phyloP scores from a whole-genome alignment of 2,113 vertebrate species.

The Python bivittatus region DNA sequence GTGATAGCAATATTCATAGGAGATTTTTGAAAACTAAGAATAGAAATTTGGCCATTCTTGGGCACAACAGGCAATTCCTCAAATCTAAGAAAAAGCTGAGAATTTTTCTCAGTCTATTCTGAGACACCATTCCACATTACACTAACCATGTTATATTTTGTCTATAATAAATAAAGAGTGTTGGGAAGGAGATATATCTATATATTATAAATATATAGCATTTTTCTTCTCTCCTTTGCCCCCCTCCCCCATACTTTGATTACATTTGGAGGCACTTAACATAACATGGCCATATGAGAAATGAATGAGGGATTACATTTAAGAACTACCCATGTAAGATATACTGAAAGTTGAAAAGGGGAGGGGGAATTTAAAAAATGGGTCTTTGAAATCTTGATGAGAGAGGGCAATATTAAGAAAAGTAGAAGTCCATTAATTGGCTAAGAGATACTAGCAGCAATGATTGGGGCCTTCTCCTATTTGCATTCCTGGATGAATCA shows the following conservation, averaged over 20 bases:
- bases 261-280: not conserved
- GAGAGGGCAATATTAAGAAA: not conserved
- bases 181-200: not conserved
- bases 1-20: not conserved
- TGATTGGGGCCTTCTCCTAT: not conserved
- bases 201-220: not conserved
- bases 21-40: slow-evolving; percentile 4
- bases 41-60: slow-evolving; percentile 11
- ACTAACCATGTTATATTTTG: not conserved
- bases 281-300: not conserved
- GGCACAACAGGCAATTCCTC: not conserved
- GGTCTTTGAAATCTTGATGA: not conserved
- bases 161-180: not conserved
- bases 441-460: not conserved
- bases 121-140: not conserved
- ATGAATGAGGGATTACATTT: not conserved
- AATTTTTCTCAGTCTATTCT: not conserved
- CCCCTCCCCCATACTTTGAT: not conserved
- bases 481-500: not conserved
- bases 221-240: not conserved
- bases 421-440: not conserved
- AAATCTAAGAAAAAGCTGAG: not conserved
- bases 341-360: not conserved
- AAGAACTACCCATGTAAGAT: not conserved
- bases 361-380: not conserved